Evolutionary conservation across 2,888 invertebrate species (phyloP).

Genomic region (Tetrapedia diversipes): DNA sequence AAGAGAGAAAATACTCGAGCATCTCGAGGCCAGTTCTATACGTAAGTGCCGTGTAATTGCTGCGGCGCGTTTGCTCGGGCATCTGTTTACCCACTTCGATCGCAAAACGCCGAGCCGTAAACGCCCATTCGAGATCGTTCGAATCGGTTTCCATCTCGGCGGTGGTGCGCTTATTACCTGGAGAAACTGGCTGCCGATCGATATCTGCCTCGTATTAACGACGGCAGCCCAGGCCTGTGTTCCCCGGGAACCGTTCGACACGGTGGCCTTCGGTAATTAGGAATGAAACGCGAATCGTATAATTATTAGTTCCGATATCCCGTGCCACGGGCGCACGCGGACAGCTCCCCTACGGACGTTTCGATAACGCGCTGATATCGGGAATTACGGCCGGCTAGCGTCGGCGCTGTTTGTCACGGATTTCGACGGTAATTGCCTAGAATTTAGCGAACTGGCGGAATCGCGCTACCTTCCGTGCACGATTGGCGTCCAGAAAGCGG

Average conservation of each 20-base stretch:
- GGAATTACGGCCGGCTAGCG: constrained; percentile 22
- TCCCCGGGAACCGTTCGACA: constrained; percentile 58
- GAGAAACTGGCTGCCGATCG: constrained; percentile 59
- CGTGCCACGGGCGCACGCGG: neutral
- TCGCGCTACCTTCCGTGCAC: neutral
- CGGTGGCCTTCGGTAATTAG: constrained; percentile 59
- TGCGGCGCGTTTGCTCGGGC: constrained; percentile 69
- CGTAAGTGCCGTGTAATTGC: constrained; percentile 77
- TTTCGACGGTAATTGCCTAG: constrained; percentile 12
- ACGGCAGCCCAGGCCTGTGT: constrained; percentile 33
- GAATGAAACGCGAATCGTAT: constrained; percentile 55
- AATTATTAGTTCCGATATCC: constrained; percentile 58
- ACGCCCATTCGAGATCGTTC: constrained; percentile 59
- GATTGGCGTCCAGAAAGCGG: no score
- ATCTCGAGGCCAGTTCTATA: constrained; percentile 49
- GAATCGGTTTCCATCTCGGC: constrained; percentile 63
- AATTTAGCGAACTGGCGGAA: no score
- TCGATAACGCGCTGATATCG: constrained; percentile 35
- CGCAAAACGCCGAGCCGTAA: constrained; percentile 67
- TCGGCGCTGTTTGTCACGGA: constrained; percentile 20
- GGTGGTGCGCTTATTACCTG: constrained; percentile 63
- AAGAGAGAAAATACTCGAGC: constrained; percentile 28
- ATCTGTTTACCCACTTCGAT: constrained; percentile 76
- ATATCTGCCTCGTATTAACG: constrained; percentile 64
- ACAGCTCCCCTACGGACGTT: constrained; percentile 1